phyloP scores from a whole-genome alignment of 1,140 invertebrate genomes.

The Amyelois transitella region DNA sequence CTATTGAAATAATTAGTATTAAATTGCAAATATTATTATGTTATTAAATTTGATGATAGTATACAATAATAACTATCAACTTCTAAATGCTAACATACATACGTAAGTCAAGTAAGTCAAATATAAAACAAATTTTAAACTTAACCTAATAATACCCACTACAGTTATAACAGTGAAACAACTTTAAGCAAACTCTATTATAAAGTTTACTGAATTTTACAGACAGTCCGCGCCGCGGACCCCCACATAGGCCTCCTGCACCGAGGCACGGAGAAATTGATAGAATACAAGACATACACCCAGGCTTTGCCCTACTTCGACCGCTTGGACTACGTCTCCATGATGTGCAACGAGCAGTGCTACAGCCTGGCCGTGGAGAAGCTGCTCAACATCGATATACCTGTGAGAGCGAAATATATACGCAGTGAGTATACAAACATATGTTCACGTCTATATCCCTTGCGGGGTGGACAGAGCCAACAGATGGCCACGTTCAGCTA shows the following conservation, averaged over 20 bases:
- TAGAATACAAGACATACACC: conserved; percentile 98
- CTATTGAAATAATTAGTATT: too few relatives aligned
- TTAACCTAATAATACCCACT: too few relatives aligned
- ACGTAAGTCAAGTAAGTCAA: too few relatives aligned
- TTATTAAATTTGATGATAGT: too few relatives aligned
- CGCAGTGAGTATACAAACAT: conserved; percentile 80
- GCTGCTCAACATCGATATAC: conserved; percentile 95
- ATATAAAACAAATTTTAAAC: too few relatives aligned
- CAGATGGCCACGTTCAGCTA: too few relatives aligned
- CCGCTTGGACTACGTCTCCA: conserved; percentile 98
- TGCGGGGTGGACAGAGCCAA: too few relatives aligned
- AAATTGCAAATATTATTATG: too few relatives aligned
- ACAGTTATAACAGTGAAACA: too few relatives aligned
- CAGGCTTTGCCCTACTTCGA: conserved; percentile 99
- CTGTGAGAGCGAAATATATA: conserved; percentile 95
- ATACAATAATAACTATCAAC: too few relatives aligned
- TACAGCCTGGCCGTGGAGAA: conserved; percentile 98
- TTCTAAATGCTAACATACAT: too few relatives aligned
- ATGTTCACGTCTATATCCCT: neutral
- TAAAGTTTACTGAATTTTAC: conserved; percentile 10
- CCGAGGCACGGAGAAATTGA: conserved; percentile 97
- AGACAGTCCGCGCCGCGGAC: conserved; percentile 90
- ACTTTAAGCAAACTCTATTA: too few relatives aligned
- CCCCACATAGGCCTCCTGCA: conserved; percentile 98
- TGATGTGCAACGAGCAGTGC: conserved; percentile 99